Percentiles rank a stretch among this genome's conserved stretches.
Conservation (phyloP, 1,140 invertebrate genomes). For the Lepidurus couesii region DNA sequence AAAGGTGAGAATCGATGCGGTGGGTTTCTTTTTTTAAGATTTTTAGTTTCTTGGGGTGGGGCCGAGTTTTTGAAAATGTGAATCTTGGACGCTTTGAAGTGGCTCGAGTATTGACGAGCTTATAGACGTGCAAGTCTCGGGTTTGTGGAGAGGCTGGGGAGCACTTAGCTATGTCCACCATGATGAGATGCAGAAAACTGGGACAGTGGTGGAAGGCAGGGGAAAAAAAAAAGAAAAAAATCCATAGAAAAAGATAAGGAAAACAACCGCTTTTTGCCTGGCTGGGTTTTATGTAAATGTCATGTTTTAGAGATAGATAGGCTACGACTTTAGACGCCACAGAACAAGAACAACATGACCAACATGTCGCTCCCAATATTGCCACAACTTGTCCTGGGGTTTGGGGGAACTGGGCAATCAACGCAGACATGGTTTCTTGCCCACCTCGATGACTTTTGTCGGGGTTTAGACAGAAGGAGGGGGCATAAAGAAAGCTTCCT, state of each 20-base stretch:
- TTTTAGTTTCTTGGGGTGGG: not conserved
- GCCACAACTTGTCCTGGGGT: not conserved
- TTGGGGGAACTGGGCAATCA: not conserved
- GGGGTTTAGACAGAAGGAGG: not conserved
- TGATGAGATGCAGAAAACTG: conserved; percentile 19
- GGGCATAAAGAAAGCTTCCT: too few species aligned
- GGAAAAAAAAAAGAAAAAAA: not conserved
- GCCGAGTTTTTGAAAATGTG: not conserved
- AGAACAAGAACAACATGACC: not conserved
- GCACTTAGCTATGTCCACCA: conserved; percentile 12
- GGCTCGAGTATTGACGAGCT: conserved; percentile 14
- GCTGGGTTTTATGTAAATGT: conserved; percentile 22
- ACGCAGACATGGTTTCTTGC: not conserved
- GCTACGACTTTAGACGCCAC: conserved; percentile 9
- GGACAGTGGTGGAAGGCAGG: not conserved
- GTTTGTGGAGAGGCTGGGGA: not conserved
- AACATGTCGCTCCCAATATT: conserved; percentile 1
- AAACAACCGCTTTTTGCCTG: conserved; percentile 3
- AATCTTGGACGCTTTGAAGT: not conserved
- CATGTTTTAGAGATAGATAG: conserved; percentile 16
- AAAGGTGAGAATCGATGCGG: too few species aligned
- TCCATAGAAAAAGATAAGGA: not conserved
- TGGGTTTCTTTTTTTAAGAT: not conserved
- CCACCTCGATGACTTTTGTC: not conserved
- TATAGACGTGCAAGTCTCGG: not conserved